phyloP scores from a whole-genome alignment of 1,140 invertebrate genomes.

The Lepidostoma basale region DNA sequence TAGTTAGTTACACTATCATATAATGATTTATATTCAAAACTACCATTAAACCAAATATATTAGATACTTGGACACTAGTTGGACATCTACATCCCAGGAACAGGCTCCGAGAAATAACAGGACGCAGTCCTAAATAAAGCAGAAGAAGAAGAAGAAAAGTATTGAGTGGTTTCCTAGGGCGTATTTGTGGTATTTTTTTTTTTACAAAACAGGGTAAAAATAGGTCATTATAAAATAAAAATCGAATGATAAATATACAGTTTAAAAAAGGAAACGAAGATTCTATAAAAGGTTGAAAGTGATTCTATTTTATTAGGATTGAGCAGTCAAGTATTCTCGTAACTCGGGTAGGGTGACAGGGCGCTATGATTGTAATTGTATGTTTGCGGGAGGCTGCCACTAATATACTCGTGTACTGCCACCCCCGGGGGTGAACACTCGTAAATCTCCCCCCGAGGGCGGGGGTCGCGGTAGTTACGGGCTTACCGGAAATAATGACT shows the following conservation, averaged over 20 bases:
- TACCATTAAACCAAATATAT: too few relatives aligned
- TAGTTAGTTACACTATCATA: too few relatives aligned
- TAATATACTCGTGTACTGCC: not conserved
- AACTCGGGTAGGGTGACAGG: constrained; percentile 29
- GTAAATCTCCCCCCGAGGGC: constrained; percentile 24
- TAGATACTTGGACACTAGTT: too few relatives aligned
- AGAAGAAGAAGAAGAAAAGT: too few relatives aligned
- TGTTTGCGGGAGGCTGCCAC: constrained; percentile 40
- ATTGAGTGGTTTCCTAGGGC: too few relatives aligned
- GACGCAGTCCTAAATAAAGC: too few relatives aligned
- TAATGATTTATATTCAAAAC: too few relatives aligned
- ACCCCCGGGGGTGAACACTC: constrained; percentile 22
- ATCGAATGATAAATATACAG: not conserved
- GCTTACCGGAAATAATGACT: constrained; percentile 39
- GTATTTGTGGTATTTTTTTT: not conserved
- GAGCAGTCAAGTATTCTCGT: constrained; percentile 12
- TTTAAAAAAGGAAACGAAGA: not conserved
- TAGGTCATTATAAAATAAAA: not conserved
- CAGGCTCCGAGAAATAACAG: too few relatives aligned
- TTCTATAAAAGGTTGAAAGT: not conserved
- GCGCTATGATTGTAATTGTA: constrained; percentile 39
- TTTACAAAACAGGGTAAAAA: not conserved
- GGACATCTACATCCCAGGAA: too few relatives aligned
- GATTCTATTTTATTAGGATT: not conserved
- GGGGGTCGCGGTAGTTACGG: not conserved